Evolutionary conservation across 2,888 invertebrate species (phyloP).

Genomic region (Pyrgus malvae): DNA sequence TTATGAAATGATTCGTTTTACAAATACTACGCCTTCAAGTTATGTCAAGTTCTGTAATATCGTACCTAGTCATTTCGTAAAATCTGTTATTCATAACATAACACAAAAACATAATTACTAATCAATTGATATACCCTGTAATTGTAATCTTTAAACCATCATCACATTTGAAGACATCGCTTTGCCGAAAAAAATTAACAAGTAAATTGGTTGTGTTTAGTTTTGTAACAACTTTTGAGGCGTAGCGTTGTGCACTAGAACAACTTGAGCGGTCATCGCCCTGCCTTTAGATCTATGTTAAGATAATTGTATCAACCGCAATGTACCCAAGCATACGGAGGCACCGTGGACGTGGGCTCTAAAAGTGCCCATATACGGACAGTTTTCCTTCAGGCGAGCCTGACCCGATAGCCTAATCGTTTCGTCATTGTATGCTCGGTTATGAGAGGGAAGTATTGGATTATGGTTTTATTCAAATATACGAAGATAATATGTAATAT

Average conservation of each 20-base stretch:
- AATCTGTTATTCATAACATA: background rate
- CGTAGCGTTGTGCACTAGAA: constrained; percentile 48
- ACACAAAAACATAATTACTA: no score
- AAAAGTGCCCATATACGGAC: constrained; percentile 28
- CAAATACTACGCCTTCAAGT: no score
- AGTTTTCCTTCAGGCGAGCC: constrained; percentile 26
- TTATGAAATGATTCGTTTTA: no score
- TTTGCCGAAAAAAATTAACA: constrained; percentile 8
- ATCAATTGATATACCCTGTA: background rate
- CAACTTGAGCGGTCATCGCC: constrained; percentile 62
- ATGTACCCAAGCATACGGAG: constrained; percentile 58
- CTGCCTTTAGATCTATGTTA: constrained; percentile 69
- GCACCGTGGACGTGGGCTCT: constrained; percentile 45
- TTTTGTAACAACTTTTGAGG: constrained; percentile 41
- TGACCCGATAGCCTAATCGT: constrained; percentile 23
- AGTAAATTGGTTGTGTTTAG: constrained; percentile 23
- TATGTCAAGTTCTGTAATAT: no score
- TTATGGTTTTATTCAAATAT: constrained; percentile 12
- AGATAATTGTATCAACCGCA: constrained; percentile 77
- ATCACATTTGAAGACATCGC: background rate
- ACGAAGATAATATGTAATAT: background rate
- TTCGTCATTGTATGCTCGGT: constrained; percentile 25
- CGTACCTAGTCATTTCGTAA: no score
- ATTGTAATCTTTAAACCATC: background rate
- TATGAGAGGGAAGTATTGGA: constrained; percentile 26